Evolutionary conservation across 2,797 vertebrate genomes (phyloP).

Genomic region (Catostomus latipinnis): DNA sequence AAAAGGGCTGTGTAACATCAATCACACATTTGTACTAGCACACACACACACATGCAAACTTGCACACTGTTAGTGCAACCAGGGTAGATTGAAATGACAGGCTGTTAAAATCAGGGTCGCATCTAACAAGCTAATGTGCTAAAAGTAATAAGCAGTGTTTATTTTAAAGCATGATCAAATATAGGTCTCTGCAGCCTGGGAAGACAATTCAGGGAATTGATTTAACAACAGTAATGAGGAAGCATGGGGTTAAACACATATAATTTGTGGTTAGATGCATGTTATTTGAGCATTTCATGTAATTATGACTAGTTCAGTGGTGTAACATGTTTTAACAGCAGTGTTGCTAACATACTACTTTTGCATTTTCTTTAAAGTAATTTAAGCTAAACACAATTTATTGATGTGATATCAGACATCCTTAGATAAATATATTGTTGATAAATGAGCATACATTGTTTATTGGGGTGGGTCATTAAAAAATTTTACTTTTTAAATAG

Average conservation of each 20-base stretch:
- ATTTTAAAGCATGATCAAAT: not conserved
- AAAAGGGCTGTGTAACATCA: conserved; percentile 37
- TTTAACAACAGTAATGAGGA: not conserved
- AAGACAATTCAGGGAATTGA: not conserved
- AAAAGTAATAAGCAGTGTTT: conserved; percentile 8
- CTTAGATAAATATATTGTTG: not conserved
- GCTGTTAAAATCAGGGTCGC: not conserved
- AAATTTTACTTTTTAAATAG: too few relatives aligned
- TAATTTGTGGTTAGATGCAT: conserved; percentile 4
- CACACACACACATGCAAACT: not conserved
- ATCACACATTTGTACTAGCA: conserved; percentile 1
- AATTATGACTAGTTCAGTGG: not conserved
- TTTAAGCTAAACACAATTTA: not conserved
- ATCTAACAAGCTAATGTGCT: not conserved
- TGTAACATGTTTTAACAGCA: not conserved
- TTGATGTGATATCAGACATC: not conserved
- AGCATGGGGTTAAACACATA: not conserved
- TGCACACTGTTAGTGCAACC: not conserved
- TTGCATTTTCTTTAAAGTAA: not conserved
- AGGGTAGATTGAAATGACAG: conserved; percentile 19
- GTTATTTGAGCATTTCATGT: conserved; percentile 16
- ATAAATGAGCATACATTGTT: not conserved
- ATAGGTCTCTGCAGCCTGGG: not conserved
- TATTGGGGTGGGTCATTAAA: too few relatives aligned
- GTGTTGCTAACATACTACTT: not conserved